Base-by-base conservation (phyloP, 2,797 vertebrate genomes). In the Rallus crepitans region DNA sequence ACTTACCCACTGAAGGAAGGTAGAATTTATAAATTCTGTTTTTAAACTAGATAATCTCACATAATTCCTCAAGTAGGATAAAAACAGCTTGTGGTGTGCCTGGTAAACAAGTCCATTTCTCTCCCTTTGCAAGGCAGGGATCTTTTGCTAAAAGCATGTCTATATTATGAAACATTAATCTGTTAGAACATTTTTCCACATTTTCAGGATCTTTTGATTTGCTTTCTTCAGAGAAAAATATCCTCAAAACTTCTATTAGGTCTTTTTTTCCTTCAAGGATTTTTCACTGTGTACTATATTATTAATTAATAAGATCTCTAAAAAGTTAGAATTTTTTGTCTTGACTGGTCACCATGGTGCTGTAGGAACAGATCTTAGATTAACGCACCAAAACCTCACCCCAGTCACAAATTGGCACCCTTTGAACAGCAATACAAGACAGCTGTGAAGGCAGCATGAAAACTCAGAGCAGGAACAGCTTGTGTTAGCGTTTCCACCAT, bases 111-210 rank as follows among this genome's bases (percentile, higher is more conserved):
- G 12, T 78, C 9, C 24, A 4, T 60, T 53, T 73, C 45, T 37
- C 70, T 70, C 23, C 8, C 9, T 53, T 76, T 64, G 24, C 11
- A 83, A 75, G 14, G 19, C 16, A 80, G 75, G 7, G 60, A 33
- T 50, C 10, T 75, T 59, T 69, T 37, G 27, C 12, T 60, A 27
- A 48, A 53, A 79, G 11, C 20, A 27, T 18, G 12, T 70, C 25
- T 39, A 17, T n/a, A 47, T 23, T 27, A 37, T 30, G 21, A 83
- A 55, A 59, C 60, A 37, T 6, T 42, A 27, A 59, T 30, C 42
- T 11, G 2, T 11, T 30, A 64, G 8, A 73, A 45, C 1, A 12
- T 19, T 24, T n/a, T 75, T 57, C 28, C 1, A 0, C 39, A 20
- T 33, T 88, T 72, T 89, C 52, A 70, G 20, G 28, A 55, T 57